Evolutionary conservation across 1,140 invertebrate genomes (phyloP).

Genomic region (Choristoneura fumiferana): DNA sequence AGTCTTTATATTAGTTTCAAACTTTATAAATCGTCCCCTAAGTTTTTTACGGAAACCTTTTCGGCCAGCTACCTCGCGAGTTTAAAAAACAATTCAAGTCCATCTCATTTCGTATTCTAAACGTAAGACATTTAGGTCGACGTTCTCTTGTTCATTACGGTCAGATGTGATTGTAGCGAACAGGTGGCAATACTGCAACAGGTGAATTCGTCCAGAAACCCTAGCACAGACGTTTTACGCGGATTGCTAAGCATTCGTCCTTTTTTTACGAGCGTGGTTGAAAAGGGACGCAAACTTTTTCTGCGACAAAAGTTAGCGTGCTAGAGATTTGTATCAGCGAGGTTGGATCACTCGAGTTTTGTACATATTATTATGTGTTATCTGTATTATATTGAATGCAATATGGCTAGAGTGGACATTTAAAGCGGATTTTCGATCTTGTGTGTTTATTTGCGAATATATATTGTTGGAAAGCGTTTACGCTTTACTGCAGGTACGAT

Average conservation of each 20-base stretch:
- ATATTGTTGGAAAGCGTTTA: too few relatives aligned
- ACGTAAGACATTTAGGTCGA: slow-evolving; percentile 18
- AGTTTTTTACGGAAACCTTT: slow-evolving; percentile 38
- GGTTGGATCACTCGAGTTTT: slow-evolving; percentile 22
- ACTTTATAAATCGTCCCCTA: slow-evolving; percentile 7
- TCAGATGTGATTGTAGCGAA: slow-evolving; percentile 69
- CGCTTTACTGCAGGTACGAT: too few relatives aligned
- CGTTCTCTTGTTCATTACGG: slow-evolving; percentile 26
- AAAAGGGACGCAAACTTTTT: too few relatives aligned
- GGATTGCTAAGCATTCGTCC: too few relatives aligned
- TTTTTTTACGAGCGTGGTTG: too few relatives aligned
- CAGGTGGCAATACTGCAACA: slow-evolving; percentile 64
- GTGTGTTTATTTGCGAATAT: too few relatives aligned
- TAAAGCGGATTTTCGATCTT: slow-evolving; percentile 6
- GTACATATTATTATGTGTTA: too few relatives aligned
- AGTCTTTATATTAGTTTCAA: too few relatives aligned
- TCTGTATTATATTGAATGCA: slow-evolving; percentile 1
- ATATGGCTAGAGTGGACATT: background rate
- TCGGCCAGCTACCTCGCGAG: slow-evolving; percentile 44
- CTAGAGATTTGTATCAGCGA: slow-evolving; percentile 7
- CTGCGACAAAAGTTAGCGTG: too few relatives aligned
- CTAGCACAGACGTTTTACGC: too few relatives aligned
- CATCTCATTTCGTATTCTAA: slow-evolving; percentile 21
- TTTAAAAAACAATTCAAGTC: slow-evolving; percentile 30
- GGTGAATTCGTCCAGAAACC: slow-evolving; percentile 40